These are phyloP conservation scores for Drosophila eugracilis DNA, from an alignment of 1,140 invertebrate genomes.

Conservation along the genomic window DNA sequence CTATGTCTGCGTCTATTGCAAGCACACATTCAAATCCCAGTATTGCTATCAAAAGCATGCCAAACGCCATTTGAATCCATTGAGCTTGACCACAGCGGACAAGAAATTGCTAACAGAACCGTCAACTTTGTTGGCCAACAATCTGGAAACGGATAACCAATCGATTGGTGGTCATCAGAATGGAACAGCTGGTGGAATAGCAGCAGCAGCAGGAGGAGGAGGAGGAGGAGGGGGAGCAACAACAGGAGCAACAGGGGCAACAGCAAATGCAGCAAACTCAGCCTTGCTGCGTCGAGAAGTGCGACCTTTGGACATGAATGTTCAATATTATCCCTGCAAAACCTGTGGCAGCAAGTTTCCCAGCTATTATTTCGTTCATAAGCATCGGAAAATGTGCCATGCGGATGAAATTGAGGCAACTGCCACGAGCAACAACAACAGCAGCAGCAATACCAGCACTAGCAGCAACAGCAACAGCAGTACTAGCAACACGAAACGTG, in stretches of 20 bases:
- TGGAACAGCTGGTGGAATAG: neutral
- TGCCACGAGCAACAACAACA: conserved; percentile 27
- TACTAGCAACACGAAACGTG: conserved; percentile 36
- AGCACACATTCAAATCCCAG: conserved; percentile 92
- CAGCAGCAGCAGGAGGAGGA: neutral
- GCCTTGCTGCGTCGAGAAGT: conserved; percentile 86
- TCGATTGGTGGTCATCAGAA: neutral
- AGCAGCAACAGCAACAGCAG: conserved; percentile 18
- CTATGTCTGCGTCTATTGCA: conserved; percentile 91
- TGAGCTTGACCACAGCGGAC: conserved; percentile 73
- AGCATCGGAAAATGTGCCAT: conserved; percentile 94
- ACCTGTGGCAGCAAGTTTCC: conserved; percentile 96
- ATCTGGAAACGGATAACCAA: neutral
- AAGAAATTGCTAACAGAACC: conserved; percentile 32
- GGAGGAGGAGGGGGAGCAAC: neutral
- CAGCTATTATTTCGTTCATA: conserved; percentile 97
- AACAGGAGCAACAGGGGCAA: neutral
- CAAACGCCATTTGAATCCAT: conserved; percentile 88
- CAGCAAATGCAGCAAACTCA: neutral
- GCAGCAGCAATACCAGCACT: conserved; percentile 20
- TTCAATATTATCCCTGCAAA: conserved; percentile 96
- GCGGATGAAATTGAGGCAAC: conserved; percentile 86
- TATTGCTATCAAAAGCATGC: conserved; percentile 94
- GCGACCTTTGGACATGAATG: conserved; percentile 90
- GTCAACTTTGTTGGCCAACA: neutral